Conservation (phyloP, 2,888 invertebrate genomes). For the Apotomis capreana region DNA sequence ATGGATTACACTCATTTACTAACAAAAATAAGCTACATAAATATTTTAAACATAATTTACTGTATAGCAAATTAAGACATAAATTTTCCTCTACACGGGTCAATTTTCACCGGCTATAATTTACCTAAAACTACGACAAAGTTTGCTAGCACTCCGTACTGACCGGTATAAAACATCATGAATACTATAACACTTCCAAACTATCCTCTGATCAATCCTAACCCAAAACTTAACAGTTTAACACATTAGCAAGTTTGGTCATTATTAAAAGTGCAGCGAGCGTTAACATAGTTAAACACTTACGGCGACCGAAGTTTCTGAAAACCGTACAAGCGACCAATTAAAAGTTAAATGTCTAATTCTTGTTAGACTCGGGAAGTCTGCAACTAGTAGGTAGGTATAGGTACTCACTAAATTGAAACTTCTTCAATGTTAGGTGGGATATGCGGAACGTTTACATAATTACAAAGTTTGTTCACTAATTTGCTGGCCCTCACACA, state of each 20-base stretch:
- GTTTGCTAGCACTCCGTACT: background rate
- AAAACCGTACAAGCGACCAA: constrained; percentile 81
- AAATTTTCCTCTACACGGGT: background rate
- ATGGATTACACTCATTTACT: background rate
- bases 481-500: background rate
- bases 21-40: too few relatives aligned
- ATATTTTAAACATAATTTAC: too few relatives aligned
- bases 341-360: constrained; percentile 84
- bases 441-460: background rate
- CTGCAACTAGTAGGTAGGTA: constrained; percentile 63
- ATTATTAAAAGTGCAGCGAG: constrained; percentile 47
- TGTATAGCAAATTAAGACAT: background rate
- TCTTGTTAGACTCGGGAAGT: constrained; percentile 79
- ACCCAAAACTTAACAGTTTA: constrained; percentile 25
- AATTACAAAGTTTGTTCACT: constrained; percentile 20
- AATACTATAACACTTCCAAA: constrained; percentile 16
- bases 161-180: constrained; percentile 19
- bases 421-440: constrained; percentile 58
- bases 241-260: constrained; percentile 38
- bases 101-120: background rate
- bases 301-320: constrained; percentile 74
- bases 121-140: background rate
- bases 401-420: constrained; percentile 64
- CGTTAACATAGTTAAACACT: constrained; percentile 78
- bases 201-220: constrained; percentile 12